A percentile compares a stretch with the other conserved stretches of the same genome.
Conservation (phyloP, 2,113 vertebrate species). For the Thamnophis sirtalis region DNA sequence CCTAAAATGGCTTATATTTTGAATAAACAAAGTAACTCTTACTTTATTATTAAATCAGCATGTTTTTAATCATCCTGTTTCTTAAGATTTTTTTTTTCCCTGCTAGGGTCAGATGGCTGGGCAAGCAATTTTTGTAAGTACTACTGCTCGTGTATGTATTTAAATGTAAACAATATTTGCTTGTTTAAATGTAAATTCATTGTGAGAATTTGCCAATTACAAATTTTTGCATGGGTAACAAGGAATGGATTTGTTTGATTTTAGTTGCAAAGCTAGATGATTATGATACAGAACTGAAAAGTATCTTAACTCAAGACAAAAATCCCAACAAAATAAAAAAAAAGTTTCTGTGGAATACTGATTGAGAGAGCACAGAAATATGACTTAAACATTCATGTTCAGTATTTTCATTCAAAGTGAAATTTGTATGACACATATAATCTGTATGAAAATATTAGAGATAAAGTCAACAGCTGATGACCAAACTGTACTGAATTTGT, state of each 20-base stretch:
- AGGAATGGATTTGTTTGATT: neutral
- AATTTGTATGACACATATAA: neutral
- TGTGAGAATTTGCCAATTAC: neutral
- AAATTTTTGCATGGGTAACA: neutral
- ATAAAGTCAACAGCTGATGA: neutral
- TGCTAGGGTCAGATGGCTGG: constrained; percentile 76
- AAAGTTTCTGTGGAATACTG: neutral
- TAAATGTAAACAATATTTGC: neutral
- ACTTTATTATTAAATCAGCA: neutral
- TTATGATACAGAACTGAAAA: neutral
- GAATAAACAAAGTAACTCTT: neutral
- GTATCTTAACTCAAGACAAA: neutral
- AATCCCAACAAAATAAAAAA: neutral
- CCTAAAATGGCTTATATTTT: neutral
- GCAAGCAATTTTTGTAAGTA: constrained; percentile 86
- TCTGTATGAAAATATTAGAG: neutral
- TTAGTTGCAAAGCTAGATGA: neutral
- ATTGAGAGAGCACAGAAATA: neutral
- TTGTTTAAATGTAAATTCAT: neutral
- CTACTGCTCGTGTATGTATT: neutral
- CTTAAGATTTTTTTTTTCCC: constrained; percentile 37
- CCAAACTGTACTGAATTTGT: neutral
- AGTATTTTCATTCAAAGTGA: neutral
- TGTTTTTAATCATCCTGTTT: constrained; percentile 23
- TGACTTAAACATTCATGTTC: neutral